These are phyloP conservation scores for Molossus molossus DNA, from an alignment of 2,797 vertebrate species.

Conservation along the genomic window DNA sequence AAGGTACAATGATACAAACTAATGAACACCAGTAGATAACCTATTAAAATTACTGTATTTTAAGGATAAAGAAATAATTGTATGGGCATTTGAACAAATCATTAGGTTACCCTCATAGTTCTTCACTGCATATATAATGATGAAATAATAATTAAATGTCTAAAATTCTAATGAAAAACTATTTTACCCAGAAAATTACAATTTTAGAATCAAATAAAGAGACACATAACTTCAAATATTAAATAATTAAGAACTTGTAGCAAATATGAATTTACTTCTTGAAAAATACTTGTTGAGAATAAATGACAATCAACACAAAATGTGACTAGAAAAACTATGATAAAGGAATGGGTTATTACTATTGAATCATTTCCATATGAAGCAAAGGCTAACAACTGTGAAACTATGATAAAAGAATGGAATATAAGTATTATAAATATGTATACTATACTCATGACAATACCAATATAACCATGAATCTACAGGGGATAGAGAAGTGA, in stretches of 20 bases:
- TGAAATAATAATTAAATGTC: neutral
- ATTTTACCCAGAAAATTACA: neutral
- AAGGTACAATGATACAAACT: neutral
- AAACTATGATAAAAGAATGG: neutral
- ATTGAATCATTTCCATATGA: slow-evolving; percentile 18
- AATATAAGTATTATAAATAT: neutral
- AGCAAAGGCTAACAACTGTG: slow-evolving; percentile 5
- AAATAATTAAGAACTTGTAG: slow-evolving; percentile 5
- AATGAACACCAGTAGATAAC: neutral
- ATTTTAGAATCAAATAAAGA: neutral
- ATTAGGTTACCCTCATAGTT: neutral
- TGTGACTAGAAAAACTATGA: neutral
- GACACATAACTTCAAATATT: neutral
- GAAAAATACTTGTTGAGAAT: neutral
- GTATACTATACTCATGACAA: neutral
- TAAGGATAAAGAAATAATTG: neutral
- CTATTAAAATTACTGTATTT: neutral
- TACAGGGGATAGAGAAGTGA: neutral
- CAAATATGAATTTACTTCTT: neutral
- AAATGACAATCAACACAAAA: neutral
- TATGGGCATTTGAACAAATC: neutral
- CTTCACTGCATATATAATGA: neutral
- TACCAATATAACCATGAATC: neutral
- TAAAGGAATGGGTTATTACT: neutral
- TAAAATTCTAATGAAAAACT: neutral